A percentile compares a stretch with the other conserved stretches of the same genome.
Evolutionary conservation across 2,888 invertebrate genomes (phyloP).

Genomic region (Drosophila niveifrons): DNA sequence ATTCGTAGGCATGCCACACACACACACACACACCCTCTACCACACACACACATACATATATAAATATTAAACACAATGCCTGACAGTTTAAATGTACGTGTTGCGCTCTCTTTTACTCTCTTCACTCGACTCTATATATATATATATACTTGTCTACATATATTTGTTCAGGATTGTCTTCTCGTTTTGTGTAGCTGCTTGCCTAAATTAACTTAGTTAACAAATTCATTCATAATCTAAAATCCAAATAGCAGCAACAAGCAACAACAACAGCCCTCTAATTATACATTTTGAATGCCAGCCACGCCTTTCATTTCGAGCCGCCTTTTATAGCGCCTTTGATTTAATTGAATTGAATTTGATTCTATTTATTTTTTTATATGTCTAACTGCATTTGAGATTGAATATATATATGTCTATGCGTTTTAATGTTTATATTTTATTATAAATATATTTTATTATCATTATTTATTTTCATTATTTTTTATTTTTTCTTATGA

Average conservation of each 20-base stretch:
- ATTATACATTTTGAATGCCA: slow-evolving; percentile 29
- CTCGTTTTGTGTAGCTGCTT: slow-evolving; percentile 72
- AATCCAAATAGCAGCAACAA: slow-evolving; percentile 12
- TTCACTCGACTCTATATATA: slow-evolving; percentile 5
- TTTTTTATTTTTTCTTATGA: background rate
- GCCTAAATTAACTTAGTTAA: slow-evolving; percentile 43
- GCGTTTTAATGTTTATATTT: slow-evolving; percentile 55
- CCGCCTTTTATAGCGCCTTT: slow-evolving; percentile 46
- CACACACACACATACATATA: slow-evolving; percentile 22
- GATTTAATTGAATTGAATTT: slow-evolving; percentile 49
- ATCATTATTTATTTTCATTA: background rate
- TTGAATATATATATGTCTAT: slow-evolving; percentile 63
- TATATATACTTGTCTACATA: slow-evolving; percentile 6
- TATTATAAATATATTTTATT: slow-evolving; percentile 1
- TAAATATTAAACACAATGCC: slow-evolving; percentile 26
- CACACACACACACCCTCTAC: slow-evolving; percentile 28
- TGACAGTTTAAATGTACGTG: slow-evolving; percentile 33
- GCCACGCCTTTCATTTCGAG: slow-evolving; percentile 52
- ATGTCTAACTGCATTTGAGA: slow-evolving; percentile 80
- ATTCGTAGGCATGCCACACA: slow-evolving; percentile 56
- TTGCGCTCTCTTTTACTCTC: slow-evolving; percentile 17
- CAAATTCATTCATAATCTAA: slow-evolving; percentile 25
- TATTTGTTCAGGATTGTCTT: slow-evolving; percentile 42
- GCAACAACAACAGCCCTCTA: slow-evolving; percentile 3
- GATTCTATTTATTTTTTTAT: slow-evolving; percentile 45